phyloP scores from a whole-genome alignment of 1,140 invertebrate species.

The Aphelinus atriplicis region DNA sequence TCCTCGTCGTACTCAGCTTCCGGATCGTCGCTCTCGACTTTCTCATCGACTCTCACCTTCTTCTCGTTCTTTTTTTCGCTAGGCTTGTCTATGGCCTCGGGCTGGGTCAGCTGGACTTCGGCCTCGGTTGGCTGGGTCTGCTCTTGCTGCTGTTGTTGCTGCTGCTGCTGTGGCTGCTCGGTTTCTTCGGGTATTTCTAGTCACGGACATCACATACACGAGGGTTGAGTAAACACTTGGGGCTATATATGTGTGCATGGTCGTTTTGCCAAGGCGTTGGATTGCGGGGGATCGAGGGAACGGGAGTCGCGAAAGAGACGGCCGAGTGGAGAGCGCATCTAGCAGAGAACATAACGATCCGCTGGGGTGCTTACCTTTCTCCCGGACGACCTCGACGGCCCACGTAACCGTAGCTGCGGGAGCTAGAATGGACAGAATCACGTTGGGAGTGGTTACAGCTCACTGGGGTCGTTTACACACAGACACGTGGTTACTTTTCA shows the following conservation, averaged over 20 bases:
- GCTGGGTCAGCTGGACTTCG: conserved; percentile 3
- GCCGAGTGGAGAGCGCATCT: too few relatives aligned
- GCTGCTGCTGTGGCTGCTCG: neutral
- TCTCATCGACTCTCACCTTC: neutral
- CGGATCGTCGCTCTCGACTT: conserved; percentile 4
- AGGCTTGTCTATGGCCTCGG: neutral
- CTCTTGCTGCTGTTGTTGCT: too few relatives aligned
- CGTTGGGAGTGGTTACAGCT: conserved; percentile 11
- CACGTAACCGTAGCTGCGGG: conserved; percentile 3
- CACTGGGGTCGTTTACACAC: neutral
- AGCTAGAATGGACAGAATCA: conserved; percentile 37
- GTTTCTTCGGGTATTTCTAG: conserved; percentile 21
- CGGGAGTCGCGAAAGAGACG: too few relatives aligned
- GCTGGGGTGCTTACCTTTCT: conserved; percentile 31
- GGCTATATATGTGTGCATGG: too few relatives aligned
- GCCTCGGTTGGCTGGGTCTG: neutral
- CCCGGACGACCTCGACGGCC: conserved; percentile 5
- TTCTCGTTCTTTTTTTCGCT: conserved; percentile 17
- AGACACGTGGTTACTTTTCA: too few relatives aligned
- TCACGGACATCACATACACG: conserved; percentile 26
- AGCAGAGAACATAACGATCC: too few relatives aligned
- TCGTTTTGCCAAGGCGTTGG: too few relatives aligned
- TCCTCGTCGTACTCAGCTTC: conserved; percentile 25
- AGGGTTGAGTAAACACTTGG: conserved; percentile 13
- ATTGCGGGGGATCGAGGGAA: too few relatives aligned